Percentiles rank a stretch among this genome's conserved stretches.
phyloP scores from a whole-genome alignment of 2,888 invertebrate species.

The Epirrhoe tristata region DNA sequence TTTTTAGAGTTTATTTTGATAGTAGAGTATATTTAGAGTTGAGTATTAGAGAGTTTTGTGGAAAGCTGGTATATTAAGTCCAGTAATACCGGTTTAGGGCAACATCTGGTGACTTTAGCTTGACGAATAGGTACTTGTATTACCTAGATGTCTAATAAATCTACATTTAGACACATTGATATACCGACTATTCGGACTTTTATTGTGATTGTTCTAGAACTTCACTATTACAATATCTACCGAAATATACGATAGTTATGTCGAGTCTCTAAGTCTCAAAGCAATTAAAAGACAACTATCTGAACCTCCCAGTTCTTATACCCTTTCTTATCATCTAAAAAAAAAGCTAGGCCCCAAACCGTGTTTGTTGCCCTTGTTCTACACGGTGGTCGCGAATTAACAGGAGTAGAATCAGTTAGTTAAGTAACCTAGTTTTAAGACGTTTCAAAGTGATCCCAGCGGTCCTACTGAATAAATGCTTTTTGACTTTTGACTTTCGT shows the following conservation, averaged over 20 bases:
- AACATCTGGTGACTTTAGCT: conserved; percentile 18
- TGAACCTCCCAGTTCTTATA: conserved; percentile 33
- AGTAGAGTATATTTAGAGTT: conserved; percentile 29
- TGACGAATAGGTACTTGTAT: conserved; percentile 20
- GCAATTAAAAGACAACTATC: conserved; percentile 27
- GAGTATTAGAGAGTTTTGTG: conserved; percentile 30
- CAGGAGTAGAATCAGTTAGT: no score
- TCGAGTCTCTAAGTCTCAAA: conserved; percentile 12
- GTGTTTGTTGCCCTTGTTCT: no score
- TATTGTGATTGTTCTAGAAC: neutral
- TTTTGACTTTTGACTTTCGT: no score
- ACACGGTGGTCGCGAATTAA: no score
- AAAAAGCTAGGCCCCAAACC: no score
- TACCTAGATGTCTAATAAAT: conserved; percentile 2
- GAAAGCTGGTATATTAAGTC: conserved; percentile 36
- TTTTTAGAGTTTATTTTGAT: conserved; percentile 35
- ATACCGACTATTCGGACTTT: neutral
- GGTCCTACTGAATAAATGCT: no score
- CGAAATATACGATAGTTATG: neutral
- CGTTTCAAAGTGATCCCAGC: no score
- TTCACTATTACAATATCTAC: no score
- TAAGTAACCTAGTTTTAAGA: no score
- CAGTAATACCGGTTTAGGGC: conserved; percentile 34
- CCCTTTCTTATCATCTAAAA: conserved; percentile 36
- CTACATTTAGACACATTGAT: neutral